Evolutionary conservation across 2,797 vertebrate genomes (phyloP).

Genomic region (Rousettus madagascariensis): DNA sequence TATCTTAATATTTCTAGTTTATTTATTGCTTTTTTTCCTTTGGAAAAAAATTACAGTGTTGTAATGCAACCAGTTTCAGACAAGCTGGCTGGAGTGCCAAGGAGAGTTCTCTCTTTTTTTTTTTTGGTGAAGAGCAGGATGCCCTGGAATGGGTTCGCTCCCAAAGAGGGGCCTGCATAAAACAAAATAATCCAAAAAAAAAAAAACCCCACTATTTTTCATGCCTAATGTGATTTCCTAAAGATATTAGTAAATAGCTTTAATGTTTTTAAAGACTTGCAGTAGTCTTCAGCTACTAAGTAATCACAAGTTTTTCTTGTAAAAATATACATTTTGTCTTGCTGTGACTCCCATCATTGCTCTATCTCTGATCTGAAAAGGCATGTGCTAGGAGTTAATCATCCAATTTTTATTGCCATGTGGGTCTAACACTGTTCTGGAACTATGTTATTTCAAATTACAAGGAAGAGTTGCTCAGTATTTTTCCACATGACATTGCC

Average conservation of each 20-base stretch:
- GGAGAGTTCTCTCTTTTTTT: background rate
- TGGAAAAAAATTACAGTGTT: background rate
- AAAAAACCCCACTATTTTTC: background rate
- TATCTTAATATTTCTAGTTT: background rate
- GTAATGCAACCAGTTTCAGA: background rate
- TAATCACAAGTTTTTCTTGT: background rate
- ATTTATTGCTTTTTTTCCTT: background rate
- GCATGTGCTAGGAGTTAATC: background rate
- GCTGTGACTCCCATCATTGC: background rate
- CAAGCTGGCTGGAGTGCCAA: background rate
- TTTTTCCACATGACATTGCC: background rate
- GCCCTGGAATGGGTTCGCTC: background rate
- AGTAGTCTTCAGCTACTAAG: background rate
- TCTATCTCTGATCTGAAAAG: background rate
- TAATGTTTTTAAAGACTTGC: background rate
- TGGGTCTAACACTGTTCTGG: background rate
- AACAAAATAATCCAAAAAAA: background rate
- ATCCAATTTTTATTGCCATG: background rate
- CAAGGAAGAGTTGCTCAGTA: background rate
- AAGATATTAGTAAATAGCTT: background rate
- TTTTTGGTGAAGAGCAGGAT: background rate
- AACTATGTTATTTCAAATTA: background rate
- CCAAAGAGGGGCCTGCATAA: background rate
- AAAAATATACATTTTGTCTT: background rate
- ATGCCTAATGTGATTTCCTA: background rate